Conservation (phyloP, 2,888 invertebrate genomes). For the Acholoe squamosa region DNA sequence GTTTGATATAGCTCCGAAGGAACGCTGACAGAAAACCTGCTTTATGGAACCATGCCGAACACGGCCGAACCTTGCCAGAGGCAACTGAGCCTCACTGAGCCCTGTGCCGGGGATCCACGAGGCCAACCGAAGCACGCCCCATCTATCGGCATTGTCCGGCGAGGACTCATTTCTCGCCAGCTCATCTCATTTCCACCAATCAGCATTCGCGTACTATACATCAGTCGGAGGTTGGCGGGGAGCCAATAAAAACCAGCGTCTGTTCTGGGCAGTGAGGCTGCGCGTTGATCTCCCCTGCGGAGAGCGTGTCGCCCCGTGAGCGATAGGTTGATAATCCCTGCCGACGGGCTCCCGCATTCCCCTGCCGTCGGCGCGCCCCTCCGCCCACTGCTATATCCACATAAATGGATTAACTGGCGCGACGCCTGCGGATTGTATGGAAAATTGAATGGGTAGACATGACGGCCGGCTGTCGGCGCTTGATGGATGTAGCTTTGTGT, state of each 20-base stretch:
- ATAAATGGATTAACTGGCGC: conserved; percentile 41
- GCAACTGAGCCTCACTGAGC: too few species aligned
- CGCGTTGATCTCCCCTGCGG: background rate
- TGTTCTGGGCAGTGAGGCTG: background rate
- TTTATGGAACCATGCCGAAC: too few species aligned
- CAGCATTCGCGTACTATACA: conserved; percentile 23
- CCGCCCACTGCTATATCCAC: conserved; percentile 36
- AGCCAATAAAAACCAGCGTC: background rate
- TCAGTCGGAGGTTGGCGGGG: background rate
- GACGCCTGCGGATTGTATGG: conserved; percentile 34
- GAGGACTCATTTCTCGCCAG: conserved; percentile 29
- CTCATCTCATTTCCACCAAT: conserved; percentile 29
- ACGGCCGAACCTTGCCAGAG: too few species aligned
- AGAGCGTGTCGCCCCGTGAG: background rate
- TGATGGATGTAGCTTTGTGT: conserved; percentile 41
- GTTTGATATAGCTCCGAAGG: too few species aligned
- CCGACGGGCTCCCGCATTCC: background rate
- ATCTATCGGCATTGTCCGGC: background rate
- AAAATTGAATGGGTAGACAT: conserved; percentile 58
- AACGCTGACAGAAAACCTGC: too few species aligned
- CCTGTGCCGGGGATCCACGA: too few species aligned
- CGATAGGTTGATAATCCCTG: conserved; percentile 54
- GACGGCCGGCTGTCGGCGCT: background rate
- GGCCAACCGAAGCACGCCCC: background rate
- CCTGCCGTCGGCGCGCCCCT: background rate